Base-by-base conservation (phyloP, 2,113 vertebrate species). In the Urocynchramus pylzowi region DNA sequence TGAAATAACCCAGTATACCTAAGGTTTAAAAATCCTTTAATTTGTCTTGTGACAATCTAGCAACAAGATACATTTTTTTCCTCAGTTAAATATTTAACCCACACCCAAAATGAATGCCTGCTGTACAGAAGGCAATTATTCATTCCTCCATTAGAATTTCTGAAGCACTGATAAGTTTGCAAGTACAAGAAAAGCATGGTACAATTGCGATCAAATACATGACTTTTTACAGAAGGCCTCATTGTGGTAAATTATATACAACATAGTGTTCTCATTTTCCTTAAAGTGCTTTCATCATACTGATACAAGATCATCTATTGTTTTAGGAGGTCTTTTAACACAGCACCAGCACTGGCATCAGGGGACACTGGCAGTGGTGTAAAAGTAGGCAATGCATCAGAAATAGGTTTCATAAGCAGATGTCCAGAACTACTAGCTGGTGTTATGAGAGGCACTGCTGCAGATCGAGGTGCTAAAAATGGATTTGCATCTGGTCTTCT, bases 381-480 rank as follows among this genome's bases (percentile, higher is more conserved):
- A 95, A 99, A 99, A 5, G 99, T 99, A 64, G 99, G 99, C 87
- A 99, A 93, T 3, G 98, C 97, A 16, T 99, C 98, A 3, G 99
- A 99, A 96, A 99, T 99, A 87, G 99, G 99, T 96, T 99, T 99
- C 99, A 99, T 98, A 70, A 99, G 98, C 64, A 99, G 98, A 97
- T 99, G 99, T 23, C 98, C 98, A 10, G 98, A 95, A 69, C 95
- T 93, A 20, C 93, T 96, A 3, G 97, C 78, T 53, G 98, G 95
- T 54, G 97, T 97, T 68, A 99, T 92, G 26, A 99, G 98, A 68
- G 99, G 99, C 50, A 99, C 99, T 6, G 99, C 99, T 21, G 99
- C 98, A 11, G 99, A 99, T 50, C 99, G 99, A 26, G 99, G 98
- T 5, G 99, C 99, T 97, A 99, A 95, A 98, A 99, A 99, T 1